Evolutionary conservation across 2,888 invertebrate genomes (phyloP), one percentile per base, ranked within the genome.

Genomic region (Trissonchulus latispiculum): DNA sequence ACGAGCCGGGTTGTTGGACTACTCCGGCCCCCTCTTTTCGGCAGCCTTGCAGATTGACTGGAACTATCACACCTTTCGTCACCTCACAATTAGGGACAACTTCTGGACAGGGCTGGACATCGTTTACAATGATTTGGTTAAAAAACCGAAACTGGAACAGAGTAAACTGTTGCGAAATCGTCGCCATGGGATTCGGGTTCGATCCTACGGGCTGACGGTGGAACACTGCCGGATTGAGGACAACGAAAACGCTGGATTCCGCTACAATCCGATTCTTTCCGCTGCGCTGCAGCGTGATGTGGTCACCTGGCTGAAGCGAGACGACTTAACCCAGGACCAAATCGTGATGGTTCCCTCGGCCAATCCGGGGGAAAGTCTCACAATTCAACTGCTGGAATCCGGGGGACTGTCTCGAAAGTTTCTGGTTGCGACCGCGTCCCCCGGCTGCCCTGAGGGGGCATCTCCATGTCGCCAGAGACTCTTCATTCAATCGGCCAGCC

Each of bases 101-200:
- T 89, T 91, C 72, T 91, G 93, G 79, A 94, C 95, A 81, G 99
- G 97, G 0, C 86, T 99, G 36, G 95, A 95, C 36, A 89, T 99
- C 61, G 86, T 95, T 75, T 96, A 95, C 84, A 93, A 95, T 0
- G 95, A 99, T 84, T 89, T 96, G 74, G 94, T 91, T 83, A 91
- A 92, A 76, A 85, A 84, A 73, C 83, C 80, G n/a, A 83, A 82
- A 0, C 77, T 82, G 29, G 64, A 77, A 28, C 74, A 79, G 59
- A 76, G 77, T 31, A 23, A 71, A 18, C 77, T 81, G 35, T 70
- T 71, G n/a, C 77, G 77, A 35, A 82, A 82, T 71, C 75, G 82
- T 18, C 69, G 81, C 89, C 95, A 75, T 91, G 93, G 80, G 92
- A 93, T 83, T 86, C 74, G 77, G 23, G 70, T 81, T 0, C 72